Evolutionary conservation across 2,113 vertebrate species (phyloP), one percentile per base, ranked within the genome.

Genomic region (Corynorhinus townsendii): DNA sequence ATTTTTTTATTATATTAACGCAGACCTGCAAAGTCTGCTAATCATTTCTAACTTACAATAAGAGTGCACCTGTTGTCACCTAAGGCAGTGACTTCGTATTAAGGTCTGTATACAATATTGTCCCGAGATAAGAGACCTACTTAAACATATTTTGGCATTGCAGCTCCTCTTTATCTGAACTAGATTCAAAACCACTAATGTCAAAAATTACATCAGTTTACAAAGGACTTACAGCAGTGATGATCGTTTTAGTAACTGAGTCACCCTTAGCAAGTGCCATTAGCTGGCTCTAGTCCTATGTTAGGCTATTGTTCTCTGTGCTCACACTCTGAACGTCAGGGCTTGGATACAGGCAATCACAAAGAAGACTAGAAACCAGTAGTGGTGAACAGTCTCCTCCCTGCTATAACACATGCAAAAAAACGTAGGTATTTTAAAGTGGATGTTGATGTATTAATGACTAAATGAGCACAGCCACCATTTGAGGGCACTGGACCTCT

Each of bases 201-300:
- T 96, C 93, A 95, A 96, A 97, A 97, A 97, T 97, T 97, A 91
- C 94, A 76, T 81, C 91, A 76, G 96, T 93, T 96, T 83, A 96
- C 85, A 97, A 88, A 97, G 95, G 95, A 62, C 92, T 97, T 92
- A 87, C 35, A 79, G 93, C 28, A 35, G 20, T 45, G 76, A 59
- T 56, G 73, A 73, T 80, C 73, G 95, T 96, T 97, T 97, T 97
- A 97, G 97, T 95, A 96, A 94, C 93, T 97, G 97, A 97, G 95
- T 97, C 96, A 97, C 59, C 95, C 9, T n/a, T 88, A 66, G 95
- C 91, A 86, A 40, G 28, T 96, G 96, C 96, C 95, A 94, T 84
- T 91, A 90, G 80, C 87, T 91, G 86, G 87, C 93, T 89, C 16
- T 24, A 94, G 81, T 97, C 94, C 92, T 86, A 52, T 90, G 87